Percentiles rank a stretch among this genome's conserved stretches.
Evolutionary conservation across 2,888 invertebrate genomes (phyloP).

Genomic region (Trissolcus brochymenae): DNA sequence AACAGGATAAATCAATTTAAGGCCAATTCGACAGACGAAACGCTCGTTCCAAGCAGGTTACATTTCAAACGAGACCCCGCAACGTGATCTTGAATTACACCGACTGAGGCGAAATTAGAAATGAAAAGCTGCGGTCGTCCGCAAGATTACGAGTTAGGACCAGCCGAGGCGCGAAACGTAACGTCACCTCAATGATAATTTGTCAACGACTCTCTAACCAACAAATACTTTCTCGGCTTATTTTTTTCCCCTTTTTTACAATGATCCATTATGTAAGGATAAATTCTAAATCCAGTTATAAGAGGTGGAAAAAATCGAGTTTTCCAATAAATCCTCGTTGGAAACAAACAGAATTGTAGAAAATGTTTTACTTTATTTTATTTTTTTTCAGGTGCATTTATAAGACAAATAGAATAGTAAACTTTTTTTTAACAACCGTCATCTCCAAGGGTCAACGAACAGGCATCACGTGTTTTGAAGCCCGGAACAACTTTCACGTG

Average conservation of each 20-base stretch:
- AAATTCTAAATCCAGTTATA: neutral
- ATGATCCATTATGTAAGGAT: neutral
- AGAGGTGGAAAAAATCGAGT: neutral
- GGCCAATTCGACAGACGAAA: conserved; percentile 48
- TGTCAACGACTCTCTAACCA: conserved; percentile 57
- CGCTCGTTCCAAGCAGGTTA: conserved; percentile 16
- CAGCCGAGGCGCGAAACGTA: conserved; percentile 54
- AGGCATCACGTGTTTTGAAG: too few relatives aligned
- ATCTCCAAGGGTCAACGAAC: too few relatives aligned
- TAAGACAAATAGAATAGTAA: too few relatives aligned
- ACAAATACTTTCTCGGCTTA: conserved; percentile 29
- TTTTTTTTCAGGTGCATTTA: neutral
- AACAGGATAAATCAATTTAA: conserved; percentile 51
- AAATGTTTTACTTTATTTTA: neutral
- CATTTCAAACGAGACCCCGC: conserved; percentile 30
- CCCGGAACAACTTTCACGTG: neutral
- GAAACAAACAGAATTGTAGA: neutral
- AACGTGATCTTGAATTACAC: conserved; percentile 41
- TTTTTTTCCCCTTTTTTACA: neutral
- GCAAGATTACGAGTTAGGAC: conserved; percentile 66
- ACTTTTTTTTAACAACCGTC: too few relatives aligned
- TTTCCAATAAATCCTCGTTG: neutral
- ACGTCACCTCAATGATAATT: conserved; percentile 56
- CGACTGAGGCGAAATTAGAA: conserved; percentile 49
- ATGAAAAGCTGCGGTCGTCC: conserved; percentile 67